These are phyloP conservation scores for Globodera rostochiensis DNA, from an alignment of 1,140 invertebrate species.

Conservation along the genomic window DNA sequence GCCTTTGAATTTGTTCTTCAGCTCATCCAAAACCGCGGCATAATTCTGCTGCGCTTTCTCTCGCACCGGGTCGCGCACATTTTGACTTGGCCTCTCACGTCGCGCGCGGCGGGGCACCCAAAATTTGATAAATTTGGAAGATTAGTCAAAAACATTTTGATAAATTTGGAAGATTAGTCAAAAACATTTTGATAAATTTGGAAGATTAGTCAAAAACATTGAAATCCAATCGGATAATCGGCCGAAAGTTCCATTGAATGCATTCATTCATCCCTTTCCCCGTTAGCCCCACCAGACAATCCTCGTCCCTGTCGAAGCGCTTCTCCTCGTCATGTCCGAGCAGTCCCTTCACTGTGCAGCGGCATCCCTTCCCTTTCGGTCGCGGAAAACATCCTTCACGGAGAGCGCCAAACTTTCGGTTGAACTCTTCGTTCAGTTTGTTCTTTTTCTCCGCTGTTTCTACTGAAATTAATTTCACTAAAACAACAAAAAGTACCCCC, in stretches of 20 bases:
- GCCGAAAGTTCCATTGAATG: not conserved
- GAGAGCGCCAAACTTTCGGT: constrained; percentile 27
- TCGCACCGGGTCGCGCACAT: constrained; percentile 54
- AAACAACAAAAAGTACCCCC: not conserved
- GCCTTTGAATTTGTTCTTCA: constrained; percentile 51
- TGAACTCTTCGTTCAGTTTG: constrained; percentile 47
- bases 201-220: too few relatives aligned
- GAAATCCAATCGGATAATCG: too few relatives aligned
- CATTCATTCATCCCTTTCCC: not conserved
- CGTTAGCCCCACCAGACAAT: constrained; percentile 34
- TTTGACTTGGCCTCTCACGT: constrained; percentile 31
- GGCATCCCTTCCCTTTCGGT: constrained; percentile 46
- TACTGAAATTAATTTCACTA: not conserved
- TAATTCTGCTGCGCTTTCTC: constrained; percentile 55
- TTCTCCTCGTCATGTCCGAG: constrained; percentile 44
- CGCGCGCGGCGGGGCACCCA: not conserved
- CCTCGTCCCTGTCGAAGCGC: constrained; percentile 42
- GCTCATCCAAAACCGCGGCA: constrained; percentile 51
- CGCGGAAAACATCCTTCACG: constrained; percentile 48
- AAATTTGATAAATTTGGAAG: constrained; percentile 3
- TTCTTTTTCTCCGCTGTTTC: constrained; percentile 34
- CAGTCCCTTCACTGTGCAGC: constrained; percentile 45
- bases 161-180: too few relatives aligned
- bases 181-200: too few relatives aligned
- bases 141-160: not conserved